Conservation (phyloP, 2,797 vertebrate species). For the Cryptoprocta ferox region DNA sequence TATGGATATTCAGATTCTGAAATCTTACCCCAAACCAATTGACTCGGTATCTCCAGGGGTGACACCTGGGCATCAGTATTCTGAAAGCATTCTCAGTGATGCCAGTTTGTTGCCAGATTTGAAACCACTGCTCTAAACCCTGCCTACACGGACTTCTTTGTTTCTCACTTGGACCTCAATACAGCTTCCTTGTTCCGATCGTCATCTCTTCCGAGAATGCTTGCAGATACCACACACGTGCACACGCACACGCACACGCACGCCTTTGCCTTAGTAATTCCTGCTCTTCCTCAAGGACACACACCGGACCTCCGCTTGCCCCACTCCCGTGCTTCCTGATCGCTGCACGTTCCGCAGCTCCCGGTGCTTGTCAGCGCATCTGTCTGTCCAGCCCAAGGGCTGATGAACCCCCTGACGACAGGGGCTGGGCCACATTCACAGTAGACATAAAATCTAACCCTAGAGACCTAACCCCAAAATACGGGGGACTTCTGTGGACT, state of each 20-base stretch:
- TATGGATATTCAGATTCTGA: background rate
- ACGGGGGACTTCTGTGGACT: background rate
- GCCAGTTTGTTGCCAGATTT: background rate
- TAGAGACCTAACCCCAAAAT: background rate
- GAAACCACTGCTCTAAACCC: background rate
- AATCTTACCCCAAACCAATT: background rate
- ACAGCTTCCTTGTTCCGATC: background rate
- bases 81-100: background rate
- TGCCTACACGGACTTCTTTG: background rate
- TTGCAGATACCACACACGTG: background rate
- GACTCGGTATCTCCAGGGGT: background rate
- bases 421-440: background rate
- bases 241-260: too few relatives aligned
- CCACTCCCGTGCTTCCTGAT: background rate
- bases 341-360: too few relatives aligned
- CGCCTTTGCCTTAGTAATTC: background rate
- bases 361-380: background rate
- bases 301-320: background rate
- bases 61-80: background rate
- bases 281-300: background rate
- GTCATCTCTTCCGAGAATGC: background rate
- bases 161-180: background rate
- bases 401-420: background rate
- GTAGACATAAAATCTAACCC: background rate
- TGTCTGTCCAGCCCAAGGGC: background rate